phyloP scores from a whole-genome alignment of 2,797 vertebrate genomes.

The Perdix hodgsoniae region DNA sequence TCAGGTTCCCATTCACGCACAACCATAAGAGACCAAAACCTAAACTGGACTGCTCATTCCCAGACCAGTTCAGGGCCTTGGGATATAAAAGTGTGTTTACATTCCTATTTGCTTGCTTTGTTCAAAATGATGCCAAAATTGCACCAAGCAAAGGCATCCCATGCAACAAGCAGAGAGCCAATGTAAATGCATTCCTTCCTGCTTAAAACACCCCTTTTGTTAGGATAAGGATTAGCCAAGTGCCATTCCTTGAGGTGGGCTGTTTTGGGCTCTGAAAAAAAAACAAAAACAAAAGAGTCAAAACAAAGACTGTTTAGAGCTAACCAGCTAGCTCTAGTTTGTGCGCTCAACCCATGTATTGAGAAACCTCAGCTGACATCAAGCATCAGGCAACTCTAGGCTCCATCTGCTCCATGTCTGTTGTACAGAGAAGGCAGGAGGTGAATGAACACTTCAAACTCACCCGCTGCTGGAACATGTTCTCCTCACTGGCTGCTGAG shows the following conservation, averaged over 20 bases:
- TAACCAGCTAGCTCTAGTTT: fast-evolving
- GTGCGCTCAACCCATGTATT: fast-evolving
- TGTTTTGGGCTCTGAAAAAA: neutral
- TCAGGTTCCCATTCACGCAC: neutral
- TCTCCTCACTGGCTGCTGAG: neutral
- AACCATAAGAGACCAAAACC: conserved; percentile 56
- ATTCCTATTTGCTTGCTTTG: conserved; percentile 19
- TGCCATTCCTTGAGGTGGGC: neutral
- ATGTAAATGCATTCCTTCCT: conserved; percentile 30
- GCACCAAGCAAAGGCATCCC: conserved; percentile 1
- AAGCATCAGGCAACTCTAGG: neutral
- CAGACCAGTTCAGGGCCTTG: conserved; percentile 4
- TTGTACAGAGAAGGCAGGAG: neutral
- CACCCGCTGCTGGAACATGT: neutral
- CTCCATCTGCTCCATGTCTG: neutral
- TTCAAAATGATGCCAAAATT: conserved; percentile 8
- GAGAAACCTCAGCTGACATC: neutral
- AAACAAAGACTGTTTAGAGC: neutral
- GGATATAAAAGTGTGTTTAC: conserved; percentile 12
- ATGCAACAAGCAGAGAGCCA: conserved; percentile 36
- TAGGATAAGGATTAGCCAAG: neutral
- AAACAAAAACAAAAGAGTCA: neutral
- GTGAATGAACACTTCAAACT: neutral
- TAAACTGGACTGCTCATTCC: neutral
- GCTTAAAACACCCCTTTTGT: conserved; percentile 11